These are phyloP conservation scores for Lagodon rhomboides DNA, from an alignment of 2,797 vertebrate species.

Conservation along the genomic window DNA sequence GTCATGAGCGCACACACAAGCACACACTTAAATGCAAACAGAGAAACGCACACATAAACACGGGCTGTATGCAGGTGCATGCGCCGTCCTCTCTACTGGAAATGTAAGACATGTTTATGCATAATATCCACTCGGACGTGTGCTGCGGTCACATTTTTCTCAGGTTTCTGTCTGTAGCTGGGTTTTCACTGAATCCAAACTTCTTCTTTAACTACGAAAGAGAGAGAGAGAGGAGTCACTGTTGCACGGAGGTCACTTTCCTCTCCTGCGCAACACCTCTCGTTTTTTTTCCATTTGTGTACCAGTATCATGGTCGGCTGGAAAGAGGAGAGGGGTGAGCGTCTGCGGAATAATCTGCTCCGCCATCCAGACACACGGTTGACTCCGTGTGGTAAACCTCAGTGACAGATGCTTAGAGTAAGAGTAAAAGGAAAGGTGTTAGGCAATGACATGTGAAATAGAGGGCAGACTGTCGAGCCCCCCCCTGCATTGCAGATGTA, in stretches of 20 bases:
- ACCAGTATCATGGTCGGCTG: conserved; percentile 52
- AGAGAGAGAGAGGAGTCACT: conserved; percentile 19
- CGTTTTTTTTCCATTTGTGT: conserved; percentile 57
- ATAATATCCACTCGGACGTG: conserved; percentile 27
- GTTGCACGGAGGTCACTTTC: conserved; percentile 39
- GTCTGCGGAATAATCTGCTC: conserved; percentile 66
- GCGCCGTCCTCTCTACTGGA: conserved; percentile 19
- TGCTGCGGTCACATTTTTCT: conserved; percentile 19
- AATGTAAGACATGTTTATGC: conserved; percentile 39
- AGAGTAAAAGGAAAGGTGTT: conserved; percentile 80
- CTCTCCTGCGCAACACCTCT: conserved; percentile 37
- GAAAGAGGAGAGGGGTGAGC: conserved; percentile 41
- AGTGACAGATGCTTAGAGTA: conserved; percentile 79
- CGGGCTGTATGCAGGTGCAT: conserved; percentile 40
- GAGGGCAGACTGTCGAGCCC: conserved; percentile 78
- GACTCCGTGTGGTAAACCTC: conserved; percentile 77
- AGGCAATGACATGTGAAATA: conserved; percentile 85
- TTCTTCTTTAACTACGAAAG: conserved; percentile 11
- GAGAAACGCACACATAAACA: conserved; percentile 25
- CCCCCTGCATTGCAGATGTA: conserved; percentile 82
- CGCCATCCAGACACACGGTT: conserved; percentile 66
- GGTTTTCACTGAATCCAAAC: background rate
- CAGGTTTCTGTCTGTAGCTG: conserved; percentile 5
- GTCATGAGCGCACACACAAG: conserved; percentile 48
- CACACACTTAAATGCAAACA: conserved; percentile 35